Base-by-base conservation (phyloP, 1,140 invertebrate genomes). In the Cardiocondyla obscurior region DNA sequence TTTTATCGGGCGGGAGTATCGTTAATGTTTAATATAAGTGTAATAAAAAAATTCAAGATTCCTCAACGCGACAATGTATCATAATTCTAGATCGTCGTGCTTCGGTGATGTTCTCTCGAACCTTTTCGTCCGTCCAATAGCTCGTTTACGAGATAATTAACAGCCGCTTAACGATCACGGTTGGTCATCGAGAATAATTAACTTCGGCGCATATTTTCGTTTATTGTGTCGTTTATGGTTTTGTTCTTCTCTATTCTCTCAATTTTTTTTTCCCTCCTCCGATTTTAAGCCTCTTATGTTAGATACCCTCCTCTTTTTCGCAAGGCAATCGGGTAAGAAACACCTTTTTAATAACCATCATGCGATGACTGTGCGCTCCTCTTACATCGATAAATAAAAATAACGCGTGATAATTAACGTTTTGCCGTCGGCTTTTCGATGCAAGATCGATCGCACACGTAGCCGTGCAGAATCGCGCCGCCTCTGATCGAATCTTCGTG, bases 331-430 rank as follows among this genome's bases (percentile, higher is more conserved):
- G 57, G 39, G 49, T 28, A 58, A 64, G 14, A 49, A 36, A 67
- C 6, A 53, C 74, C 49, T 81, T 84, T 79, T 81, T 82, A 55
- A 58, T 39, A 57, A 53, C 22, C 36, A 67, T 67, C 67, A 46
- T 39, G 55, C 28, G 65, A 55, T 67, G 57, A 72, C 42, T n/a
- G 46, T 72, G 39, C 57, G n/a, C 46, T 19, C 25, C 4, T 64
- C n/a, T 57, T 53, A 55, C 28, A 76, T 81, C 82, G 81, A 79
- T 85, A 83, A 89, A 88, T 86, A 88, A 89, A 70, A 89, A 85
- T 85, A 86, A 89, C 85, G 70, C 72, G 76, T 70, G 85, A 85
- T 90, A 90, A 89, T 90, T 88, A 90, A 87, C 86, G 55, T 85
- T n/a, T 84, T 39, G 22, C 42, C 49, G 73, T 53, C 30, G 74